Conservation (phyloP, 2,113 vertebrate genomes). For the Brienomyrus brachyistius region DNA sequence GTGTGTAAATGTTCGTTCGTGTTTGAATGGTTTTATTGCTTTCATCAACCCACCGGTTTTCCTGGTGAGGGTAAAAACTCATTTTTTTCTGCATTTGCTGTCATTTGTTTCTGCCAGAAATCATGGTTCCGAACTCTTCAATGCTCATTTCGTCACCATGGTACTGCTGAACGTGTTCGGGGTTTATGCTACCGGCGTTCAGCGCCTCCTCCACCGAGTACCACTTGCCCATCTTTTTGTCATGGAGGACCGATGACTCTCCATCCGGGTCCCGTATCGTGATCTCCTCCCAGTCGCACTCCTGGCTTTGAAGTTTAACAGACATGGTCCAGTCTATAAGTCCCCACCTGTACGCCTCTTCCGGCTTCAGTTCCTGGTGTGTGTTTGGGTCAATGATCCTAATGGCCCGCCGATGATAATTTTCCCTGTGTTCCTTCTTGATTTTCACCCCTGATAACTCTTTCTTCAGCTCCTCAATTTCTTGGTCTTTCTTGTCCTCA, state of each 20-base stretch:
- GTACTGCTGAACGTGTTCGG: slow-evolving; percentile 76
- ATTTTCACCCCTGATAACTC: slow-evolving; percentile 68
- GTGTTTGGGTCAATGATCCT: slow-evolving; percentile 91
- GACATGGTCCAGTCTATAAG: slow-evolving; percentile 95
- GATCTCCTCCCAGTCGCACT: slow-evolving; percentile 98
- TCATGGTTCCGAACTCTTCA: slow-evolving; percentile 85
- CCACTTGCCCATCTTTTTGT: slow-evolving; percentile 87
- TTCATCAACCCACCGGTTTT: not conserved
- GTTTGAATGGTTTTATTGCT: not conserved
- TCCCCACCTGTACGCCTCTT: slow-evolving; percentile 82
- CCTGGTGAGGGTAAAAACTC: not conserved
- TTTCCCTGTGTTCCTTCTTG: slow-evolving; percentile 89
- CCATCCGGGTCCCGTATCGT: slow-evolving; percentile 80
- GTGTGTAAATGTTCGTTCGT: not conserved
- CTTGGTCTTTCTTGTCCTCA: slow-evolving; percentile 76
- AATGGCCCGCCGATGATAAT: slow-evolving; percentile 84
- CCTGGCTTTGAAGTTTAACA: slow-evolving; percentile 87
- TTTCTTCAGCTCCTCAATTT: slow-evolving; percentile 81
- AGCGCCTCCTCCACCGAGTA: slow-evolving; percentile 91
- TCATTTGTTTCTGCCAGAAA: slow-evolving; percentile 62
- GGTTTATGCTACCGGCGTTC: slow-evolving; percentile 68
- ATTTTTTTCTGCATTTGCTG: not conserved
- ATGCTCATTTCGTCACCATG: slow-evolving; percentile 88
- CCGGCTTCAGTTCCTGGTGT: slow-evolving; percentile 84
- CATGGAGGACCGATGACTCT: slow-evolving; percentile 84